Conservation (phyloP, 2,113 vertebrate genomes). For the Esox niger region DNA sequence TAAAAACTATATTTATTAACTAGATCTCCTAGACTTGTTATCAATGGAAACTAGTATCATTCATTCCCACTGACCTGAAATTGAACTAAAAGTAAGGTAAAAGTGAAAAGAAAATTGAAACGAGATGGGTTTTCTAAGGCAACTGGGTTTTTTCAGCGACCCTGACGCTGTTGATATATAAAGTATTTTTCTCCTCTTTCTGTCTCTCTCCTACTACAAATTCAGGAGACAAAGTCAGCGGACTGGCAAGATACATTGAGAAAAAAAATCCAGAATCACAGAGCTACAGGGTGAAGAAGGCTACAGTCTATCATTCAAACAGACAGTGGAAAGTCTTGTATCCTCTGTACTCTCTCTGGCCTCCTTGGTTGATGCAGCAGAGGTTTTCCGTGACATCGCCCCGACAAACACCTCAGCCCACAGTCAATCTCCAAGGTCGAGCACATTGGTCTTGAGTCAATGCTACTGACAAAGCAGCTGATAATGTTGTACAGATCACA, state of each 20-base stretch:
- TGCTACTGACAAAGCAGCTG: neutral
- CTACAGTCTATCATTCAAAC: neutral
- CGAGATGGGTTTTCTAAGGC: constrained; percentile 62
- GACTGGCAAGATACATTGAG: neutral
- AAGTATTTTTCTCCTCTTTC: constrained; percentile 65
- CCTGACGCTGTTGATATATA: constrained; percentile 53
- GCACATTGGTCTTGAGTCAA: neutral
- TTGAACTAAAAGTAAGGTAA: constrained; percentile 26
- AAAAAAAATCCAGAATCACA: constrained; percentile 4
- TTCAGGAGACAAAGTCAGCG: constrained; percentile 22
- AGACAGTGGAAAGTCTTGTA: too few species aligned
- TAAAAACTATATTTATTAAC: neutral
- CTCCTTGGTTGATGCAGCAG: constrained; percentile 3
- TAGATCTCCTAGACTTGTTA: neutral
- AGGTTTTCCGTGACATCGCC: neutral
- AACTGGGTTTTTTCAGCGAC: constrained; percentile 61
- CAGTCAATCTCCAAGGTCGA: neutral
- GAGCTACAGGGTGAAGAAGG: neutral
- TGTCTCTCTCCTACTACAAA: constrained; percentile 15
- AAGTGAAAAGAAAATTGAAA: constrained; percentile 22
- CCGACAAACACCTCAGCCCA: neutral
- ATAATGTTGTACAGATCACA: neutral
- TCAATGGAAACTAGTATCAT: constrained; percentile 4
- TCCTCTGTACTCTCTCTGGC: too few species aligned
- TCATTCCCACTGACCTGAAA: constrained; percentile 3